A percentile compares a stretch with the other conserved stretches of the same genome.
Evolutionary conservation across 2,797 vertebrate genomes (phyloP).

Genomic region (Bryconaethiops microstoma): DNA sequence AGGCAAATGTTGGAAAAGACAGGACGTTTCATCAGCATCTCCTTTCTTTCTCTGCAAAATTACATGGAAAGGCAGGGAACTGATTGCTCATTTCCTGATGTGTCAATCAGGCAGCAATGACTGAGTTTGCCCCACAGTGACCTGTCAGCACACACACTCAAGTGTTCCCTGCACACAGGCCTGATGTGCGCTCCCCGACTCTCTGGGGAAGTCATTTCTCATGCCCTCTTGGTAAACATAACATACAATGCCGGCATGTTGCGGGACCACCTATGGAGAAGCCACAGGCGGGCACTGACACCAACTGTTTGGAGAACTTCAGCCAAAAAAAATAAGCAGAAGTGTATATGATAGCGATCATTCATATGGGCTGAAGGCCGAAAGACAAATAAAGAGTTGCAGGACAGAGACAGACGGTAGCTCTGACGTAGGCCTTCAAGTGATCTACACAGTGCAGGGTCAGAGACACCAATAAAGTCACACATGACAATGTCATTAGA

Average conservation of each 20-base stretch:
- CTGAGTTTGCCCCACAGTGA: conserved; percentile 49
- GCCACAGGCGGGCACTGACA: conserved; percentile 57
- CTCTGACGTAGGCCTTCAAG: conserved; percentile 18
- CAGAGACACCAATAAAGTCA: background rate
- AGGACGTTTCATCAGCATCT: conserved; percentile 1
- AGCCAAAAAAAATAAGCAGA: conserved; percentile 74
- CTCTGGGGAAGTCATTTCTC: conserved; percentile 64
- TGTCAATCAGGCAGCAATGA: conserved; percentile 48
- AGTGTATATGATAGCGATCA: conserved; percentile 60
- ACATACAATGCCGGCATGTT: conserved; percentile 56
- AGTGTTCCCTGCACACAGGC: conserved; percentile 40
- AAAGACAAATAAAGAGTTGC: conserved; percentile 39
- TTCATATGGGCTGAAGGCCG: conserved; percentile 37
- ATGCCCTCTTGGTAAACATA: conserved; percentile 66
- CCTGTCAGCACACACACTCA: conserved; percentile 53
- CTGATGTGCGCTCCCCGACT: conserved; percentile 34
- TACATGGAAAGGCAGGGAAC: conserved; percentile 41
- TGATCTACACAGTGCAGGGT: background rate
- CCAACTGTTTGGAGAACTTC: conserved; percentile 56
- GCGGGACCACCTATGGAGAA: conserved; percentile 64
- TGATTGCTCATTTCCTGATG: conserved; percentile 57
- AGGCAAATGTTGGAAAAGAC: conserved; percentile 13
- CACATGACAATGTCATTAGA: background rate
- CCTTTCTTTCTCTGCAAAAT: conserved; percentile 22
- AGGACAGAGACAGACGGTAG: conserved; percentile 47